phyloP scores from a whole-genome alignment of 30 jellyfish, hydroid and myxozoan genomes.

The Phacellophora camtschatica region DNA sequence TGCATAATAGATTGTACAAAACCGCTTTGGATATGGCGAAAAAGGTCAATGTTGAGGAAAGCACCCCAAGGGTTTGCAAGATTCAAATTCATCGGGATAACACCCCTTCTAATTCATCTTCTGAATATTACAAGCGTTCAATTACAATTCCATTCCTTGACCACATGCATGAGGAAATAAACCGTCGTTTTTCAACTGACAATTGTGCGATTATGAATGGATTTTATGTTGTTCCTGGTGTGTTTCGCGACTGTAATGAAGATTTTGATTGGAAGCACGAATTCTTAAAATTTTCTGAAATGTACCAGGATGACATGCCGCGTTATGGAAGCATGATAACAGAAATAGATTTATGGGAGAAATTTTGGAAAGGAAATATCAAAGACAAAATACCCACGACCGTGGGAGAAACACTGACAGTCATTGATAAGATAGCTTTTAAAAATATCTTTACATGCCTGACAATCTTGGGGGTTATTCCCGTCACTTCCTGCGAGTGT shows the following conservation, averaged over 20 bases:
- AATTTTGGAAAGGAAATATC: constrained; percentile 12
- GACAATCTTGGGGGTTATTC: constrained; percentile 53
- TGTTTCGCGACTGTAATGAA: not conserved
- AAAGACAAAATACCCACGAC: constrained; percentile 8
- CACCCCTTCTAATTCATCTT: not conserved
- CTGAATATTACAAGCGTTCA: constrained; percentile 25
- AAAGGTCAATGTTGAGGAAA: constrained; percentile 5
- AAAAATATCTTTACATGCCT: constrained; percentile 50
- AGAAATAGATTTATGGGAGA: constrained; percentile 33
- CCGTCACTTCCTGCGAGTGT: constrained; percentile 70
- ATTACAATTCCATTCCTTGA: constrained; percentile 12
- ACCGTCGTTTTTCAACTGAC: not conserved
- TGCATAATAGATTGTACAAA: not conserved
- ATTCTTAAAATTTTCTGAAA: not conserved
- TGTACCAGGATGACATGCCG: not conserved
- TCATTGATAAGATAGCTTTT: constrained; percentile 31
- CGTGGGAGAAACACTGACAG: constrained; percentile 3
- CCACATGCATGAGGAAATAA: constrained; percentile 27
- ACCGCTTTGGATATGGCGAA: not conserved
- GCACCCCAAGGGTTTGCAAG: constrained; percentile 10
- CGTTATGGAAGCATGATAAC: not conserved
- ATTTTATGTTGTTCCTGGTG: constrained; percentile 11
- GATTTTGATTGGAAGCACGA: constrained; percentile 21
- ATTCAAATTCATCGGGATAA: not conserved
- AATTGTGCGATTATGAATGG: not conserved